Conservation (phyloP, 2,797 vertebrate species). For the Pogoniulus pusillus region DNA sequence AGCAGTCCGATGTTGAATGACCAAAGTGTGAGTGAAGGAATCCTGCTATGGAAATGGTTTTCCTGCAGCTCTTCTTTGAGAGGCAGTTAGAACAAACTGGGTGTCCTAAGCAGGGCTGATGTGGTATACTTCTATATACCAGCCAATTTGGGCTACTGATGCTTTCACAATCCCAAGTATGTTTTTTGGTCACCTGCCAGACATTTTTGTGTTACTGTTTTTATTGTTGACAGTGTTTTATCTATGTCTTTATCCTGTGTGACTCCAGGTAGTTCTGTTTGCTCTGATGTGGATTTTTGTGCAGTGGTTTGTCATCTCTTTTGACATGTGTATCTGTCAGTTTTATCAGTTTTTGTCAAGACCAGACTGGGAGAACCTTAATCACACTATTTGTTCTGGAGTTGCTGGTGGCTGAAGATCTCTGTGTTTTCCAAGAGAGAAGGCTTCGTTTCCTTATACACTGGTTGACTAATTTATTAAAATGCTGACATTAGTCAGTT, state of each 20-base stretch:
- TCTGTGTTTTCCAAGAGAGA: background rate
- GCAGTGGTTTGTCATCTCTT: slow-evolving; percentile 51
- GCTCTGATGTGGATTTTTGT: slow-evolving; percentile 41
- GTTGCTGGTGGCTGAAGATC: background rate
- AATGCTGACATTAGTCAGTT: background rate
- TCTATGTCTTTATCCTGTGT: slow-evolving; percentile 51
- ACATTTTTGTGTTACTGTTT: slow-evolving; percentile 46
- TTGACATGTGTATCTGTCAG: slow-evolving; percentile 54
- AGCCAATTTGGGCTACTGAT: background rate
- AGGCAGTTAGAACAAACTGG: background rate
- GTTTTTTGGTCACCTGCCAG: slow-evolving; percentile 28
- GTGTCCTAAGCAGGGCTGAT: background rate
- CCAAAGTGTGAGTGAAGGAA: background rate
- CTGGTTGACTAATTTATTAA: background rate
- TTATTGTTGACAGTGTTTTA: slow-evolving; percentile 58
- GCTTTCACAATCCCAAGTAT: background rate
- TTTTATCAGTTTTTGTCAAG: slow-evolving; percentile 57
- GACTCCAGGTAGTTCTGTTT: slow-evolving; percentile 54
- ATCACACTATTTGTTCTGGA: slow-evolving; percentile 28
- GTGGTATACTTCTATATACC: rapidly evolving
- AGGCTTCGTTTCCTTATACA: background rate
- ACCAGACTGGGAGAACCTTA: slow-evolving; percentile 16
- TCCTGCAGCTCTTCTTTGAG: background rate
- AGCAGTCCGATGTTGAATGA: background rate
- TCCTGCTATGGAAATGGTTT: background rate